phyloP scores from a whole-genome alignment of 2,888 invertebrate genomes.

The Idaea dimidiata region DNA sequence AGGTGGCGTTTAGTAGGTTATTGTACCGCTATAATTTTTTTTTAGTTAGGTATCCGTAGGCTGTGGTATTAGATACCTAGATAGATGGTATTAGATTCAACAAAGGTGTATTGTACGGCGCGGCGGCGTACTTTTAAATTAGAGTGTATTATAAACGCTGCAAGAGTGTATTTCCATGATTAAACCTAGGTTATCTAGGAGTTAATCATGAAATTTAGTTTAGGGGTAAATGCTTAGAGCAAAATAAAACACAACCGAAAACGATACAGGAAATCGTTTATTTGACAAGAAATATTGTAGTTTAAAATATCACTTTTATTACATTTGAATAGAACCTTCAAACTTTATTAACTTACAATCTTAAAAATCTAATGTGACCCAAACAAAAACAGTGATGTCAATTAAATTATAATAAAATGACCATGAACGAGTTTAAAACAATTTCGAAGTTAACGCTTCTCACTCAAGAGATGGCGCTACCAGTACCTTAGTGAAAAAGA shows the following conservation, averaged over 20 bases:
- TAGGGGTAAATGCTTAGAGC: not conserved
- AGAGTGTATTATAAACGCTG: too few species aligned
- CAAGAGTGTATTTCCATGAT: too few species aligned
- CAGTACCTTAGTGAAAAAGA: not conserved
- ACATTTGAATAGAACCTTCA: conserved; percentile 46
- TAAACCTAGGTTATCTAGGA: too few species aligned
- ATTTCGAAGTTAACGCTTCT: conserved; percentile 29
- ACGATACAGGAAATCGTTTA: conserved; percentile 64
- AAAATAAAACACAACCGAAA: conserved; percentile 9
- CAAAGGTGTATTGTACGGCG: too few species aligned
- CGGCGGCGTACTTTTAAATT: too few species aligned
- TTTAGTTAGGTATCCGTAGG: too few species aligned
- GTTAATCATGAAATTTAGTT: too few species aligned
- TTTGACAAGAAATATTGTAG: conserved; percentile 58
- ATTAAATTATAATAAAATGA: conserved; percentile 5
- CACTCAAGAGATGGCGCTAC: conserved; percentile 20
- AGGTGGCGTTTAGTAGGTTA: too few species aligned
- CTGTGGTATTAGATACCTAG: too few species aligned
- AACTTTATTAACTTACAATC: conserved; percentile 27
- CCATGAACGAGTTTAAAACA: conserved; percentile 17
- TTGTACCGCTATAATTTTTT: too few species aligned
- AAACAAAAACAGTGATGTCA: conserved; percentile 8
- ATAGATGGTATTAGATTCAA: too few species aligned
- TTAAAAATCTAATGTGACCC: conserved; percentile 15
- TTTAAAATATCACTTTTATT: conserved; percentile 64